Evolutionary conservation across 1,140 invertebrate species (phyloP).

Genomic region (Ostrea edulis): DNA sequence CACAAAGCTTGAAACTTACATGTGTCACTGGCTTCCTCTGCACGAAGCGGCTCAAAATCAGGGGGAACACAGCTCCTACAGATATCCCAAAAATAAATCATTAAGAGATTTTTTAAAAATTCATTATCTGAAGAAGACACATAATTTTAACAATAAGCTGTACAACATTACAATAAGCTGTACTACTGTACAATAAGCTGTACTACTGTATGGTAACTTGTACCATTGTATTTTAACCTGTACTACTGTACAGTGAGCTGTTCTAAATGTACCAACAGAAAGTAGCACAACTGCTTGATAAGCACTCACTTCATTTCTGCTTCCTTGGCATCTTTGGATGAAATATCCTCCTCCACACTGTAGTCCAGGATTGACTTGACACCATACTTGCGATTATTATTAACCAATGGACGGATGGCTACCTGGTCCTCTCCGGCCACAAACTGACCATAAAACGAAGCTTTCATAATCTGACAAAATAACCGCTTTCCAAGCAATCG

Average conservation of each 20-base stretch:
- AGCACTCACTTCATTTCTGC: conserved; percentile 92
- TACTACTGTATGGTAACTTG: too few species aligned
- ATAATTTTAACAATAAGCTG: too few species aligned
- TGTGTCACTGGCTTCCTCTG: neutral
- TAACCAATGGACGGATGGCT: conserved; percentile 84
- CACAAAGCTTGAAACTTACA: too few species aligned
- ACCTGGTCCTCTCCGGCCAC: conserved; percentile 83
- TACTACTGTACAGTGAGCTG: too few species aligned
- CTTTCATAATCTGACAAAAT: conserved; percentile 93
- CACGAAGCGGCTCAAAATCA: neutral
- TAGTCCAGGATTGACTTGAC: conserved; percentile 99
- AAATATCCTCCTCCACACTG: conserved; percentile 97
- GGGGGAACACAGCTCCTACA: conserved; percentile 22
- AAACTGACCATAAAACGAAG: conserved; percentile 99
- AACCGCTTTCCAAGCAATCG: conserved; percentile 90
- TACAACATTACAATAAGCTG: too few species aligned
- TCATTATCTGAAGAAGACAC: too few species aligned
- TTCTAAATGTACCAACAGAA: neutral
- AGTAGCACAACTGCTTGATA: neutral
- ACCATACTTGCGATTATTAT: conserved; percentile 92
- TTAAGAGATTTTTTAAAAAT: too few species aligned
- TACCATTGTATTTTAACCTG: too few species aligned
- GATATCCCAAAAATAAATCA: neutral
- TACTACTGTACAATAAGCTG: too few species aligned
- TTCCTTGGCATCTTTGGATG: conserved; percentile 89